phyloP scores from a whole-genome alignment of 2,113 vertebrate species.

The Patagioenas fasciata region DNA sequence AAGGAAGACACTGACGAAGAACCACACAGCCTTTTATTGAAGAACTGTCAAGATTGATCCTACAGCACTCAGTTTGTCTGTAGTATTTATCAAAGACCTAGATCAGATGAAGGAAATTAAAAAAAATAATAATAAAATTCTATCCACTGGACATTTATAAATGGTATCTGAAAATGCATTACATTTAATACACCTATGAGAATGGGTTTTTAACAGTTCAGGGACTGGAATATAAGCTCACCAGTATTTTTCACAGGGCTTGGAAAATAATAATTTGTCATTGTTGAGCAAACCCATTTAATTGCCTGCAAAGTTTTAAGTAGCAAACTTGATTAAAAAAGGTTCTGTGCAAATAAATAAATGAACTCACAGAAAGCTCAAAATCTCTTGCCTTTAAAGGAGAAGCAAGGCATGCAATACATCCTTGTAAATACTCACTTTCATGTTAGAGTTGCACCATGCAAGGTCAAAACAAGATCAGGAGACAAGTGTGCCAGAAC shows the following conservation, averaged over 20 bases:
- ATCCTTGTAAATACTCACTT: not conserved
- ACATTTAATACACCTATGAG: slow-evolving; percentile 69
- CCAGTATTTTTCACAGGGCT: not conserved
- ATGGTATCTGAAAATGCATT: slow-evolving; percentile 72
- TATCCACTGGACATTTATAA: slow-evolving; percentile 76
- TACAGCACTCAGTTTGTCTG: slow-evolving; percentile 80
- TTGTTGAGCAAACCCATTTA: slow-evolving; percentile 9
- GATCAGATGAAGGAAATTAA: slow-evolving; percentile 83
- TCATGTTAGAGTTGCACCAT: accelerated
- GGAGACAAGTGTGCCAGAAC: not conserved
- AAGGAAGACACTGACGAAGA: slow-evolving; percentile 87
- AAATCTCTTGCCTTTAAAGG: not conserved
- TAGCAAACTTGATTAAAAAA: not conserved
- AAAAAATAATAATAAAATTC: slow-evolving; percentile 72
- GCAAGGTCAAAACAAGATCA: not conserved
- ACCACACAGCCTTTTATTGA: slow-evolving; percentile 89
- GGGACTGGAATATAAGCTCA: not conserved
- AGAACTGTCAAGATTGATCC: slow-evolving; percentile 86
- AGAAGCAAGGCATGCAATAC: not conserved
- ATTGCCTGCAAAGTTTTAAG: slow-evolving; percentile 11
- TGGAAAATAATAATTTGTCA: slow-evolving; percentile 28
- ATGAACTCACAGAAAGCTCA: not conserved
- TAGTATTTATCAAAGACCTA: slow-evolving; percentile 83
- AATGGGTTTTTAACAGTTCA: slow-evolving; percentile 31
- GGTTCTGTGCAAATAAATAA: not conserved